Evolutionary conservation across 2,888 invertebrate genomes (phyloP).

Genomic region (Napeogenes sylphis): DNA sequence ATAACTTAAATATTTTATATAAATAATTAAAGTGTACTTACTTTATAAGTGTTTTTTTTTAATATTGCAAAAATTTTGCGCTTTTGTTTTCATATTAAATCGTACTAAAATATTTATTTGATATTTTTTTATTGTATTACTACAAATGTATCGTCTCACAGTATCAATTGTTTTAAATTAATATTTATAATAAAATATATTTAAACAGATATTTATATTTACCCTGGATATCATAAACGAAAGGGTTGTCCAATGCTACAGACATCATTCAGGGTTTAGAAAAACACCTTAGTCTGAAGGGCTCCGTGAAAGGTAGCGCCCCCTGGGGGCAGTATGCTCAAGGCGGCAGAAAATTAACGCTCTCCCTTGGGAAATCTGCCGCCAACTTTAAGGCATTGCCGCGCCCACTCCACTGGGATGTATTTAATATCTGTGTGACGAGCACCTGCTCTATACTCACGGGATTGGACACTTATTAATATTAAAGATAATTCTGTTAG

Average conservation of each 20-base stretch:
- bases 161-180: too few species aligned
- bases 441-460: slow-evolving; percentile 22
- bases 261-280: slow-evolving; percentile 69
- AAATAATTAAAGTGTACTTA: too few species aligned
- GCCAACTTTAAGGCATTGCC: slow-evolving; percentile 68
- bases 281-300: slow-evolving; percentile 77
- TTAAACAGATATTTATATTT: too few species aligned
- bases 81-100: too few species aligned
- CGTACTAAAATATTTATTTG: too few species aligned
- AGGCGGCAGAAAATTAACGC: slow-evolving; percentile 88
- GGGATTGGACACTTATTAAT: slow-evolving; percentile 10
- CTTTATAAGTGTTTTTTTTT: too few species aligned
- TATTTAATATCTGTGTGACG: slow-evolving; percentile 64
- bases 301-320: slow-evolving; percentile 75
- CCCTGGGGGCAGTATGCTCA: slow-evolving; percentile 84
- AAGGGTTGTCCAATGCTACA: slow-evolving; percentile 44
- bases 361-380: slow-evolving; percentile 81
- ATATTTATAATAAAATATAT: too few species aligned
- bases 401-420: slow-evolving; percentile 64
- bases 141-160: too few species aligned
- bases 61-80: too few species aligned
- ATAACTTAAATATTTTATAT: too few species aligned
- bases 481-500: background rate
- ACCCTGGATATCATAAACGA: too few species aligned
- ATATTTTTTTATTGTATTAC: too few species aligned